phyloP scores from a whole-genome alignment of 2,113 vertebrate genomes.

The Eulemur macaco region DNA sequence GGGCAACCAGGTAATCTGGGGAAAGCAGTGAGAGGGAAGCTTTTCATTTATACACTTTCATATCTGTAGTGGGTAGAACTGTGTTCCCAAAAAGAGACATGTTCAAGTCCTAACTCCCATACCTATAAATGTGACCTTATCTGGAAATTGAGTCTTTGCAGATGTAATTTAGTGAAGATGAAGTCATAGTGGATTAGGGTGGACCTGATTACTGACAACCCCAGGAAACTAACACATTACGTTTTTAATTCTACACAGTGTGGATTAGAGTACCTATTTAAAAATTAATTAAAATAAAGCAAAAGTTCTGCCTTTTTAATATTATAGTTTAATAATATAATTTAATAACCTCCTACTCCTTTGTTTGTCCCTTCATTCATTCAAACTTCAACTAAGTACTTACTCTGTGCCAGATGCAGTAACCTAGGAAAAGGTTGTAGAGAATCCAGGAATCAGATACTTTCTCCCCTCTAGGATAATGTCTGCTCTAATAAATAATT shows the following conservation, averaged over 20 bases:
- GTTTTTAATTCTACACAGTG: neutral
- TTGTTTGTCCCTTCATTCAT: neutral
- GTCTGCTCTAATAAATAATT: neutral
- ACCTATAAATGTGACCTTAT: neutral
- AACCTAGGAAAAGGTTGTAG: neutral
- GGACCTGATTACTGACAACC: neutral
- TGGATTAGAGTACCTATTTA: neutral
- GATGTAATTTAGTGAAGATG: neutral
- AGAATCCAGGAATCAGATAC: neutral
- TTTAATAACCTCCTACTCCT: neutral
- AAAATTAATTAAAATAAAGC: slow-evolving; percentile 35
- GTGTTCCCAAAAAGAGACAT: neutral
- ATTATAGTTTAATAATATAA: neutral
- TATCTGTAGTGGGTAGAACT: neutral
- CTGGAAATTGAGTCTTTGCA: neutral
- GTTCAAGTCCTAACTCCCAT: neutral
- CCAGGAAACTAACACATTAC: neutral
- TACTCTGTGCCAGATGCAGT: neutral
- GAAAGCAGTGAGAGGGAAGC: neutral
- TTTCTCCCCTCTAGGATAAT: neutral
- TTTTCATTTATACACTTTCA: neutral
- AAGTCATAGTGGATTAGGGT: neutral
- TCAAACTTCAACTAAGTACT: neutral
- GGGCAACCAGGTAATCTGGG: neutral
- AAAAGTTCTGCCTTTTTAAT: neutral